A percentile compares a stretch with the other conserved stretches of the same genome.
Evolutionary conservation across 1,140 invertebrate species (phyloP).

Genomic region (Sminthurinus signatus): DNA sequence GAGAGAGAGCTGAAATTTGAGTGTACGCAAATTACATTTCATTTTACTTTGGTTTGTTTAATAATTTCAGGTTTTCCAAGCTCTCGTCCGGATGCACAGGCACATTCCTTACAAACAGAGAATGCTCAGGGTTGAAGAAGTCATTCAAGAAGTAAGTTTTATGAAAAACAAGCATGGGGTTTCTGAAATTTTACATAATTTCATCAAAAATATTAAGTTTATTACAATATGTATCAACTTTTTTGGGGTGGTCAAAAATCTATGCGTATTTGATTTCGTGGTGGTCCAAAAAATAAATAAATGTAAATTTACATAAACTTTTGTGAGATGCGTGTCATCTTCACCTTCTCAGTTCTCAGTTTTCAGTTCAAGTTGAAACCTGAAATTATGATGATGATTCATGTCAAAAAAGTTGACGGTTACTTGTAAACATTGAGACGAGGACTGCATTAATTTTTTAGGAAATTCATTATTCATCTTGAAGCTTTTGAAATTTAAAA

Average conservation of each 20-base stretch:
- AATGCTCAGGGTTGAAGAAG: constrained; percentile 77
- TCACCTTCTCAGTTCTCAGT: no score
- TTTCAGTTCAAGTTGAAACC: no score
- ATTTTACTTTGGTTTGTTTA: no score
- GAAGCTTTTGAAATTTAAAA: not conserved
- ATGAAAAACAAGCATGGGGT: constrained; percentile 38
- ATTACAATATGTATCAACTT: not conserved
- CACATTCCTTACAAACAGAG: constrained; percentile 66
- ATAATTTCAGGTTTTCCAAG: constrained; percentile 51
- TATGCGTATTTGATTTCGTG: not conserved
- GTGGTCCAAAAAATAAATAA: not conserved
- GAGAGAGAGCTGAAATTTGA: no score
- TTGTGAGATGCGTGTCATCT: no score
- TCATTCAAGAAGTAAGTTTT: constrained; percentile 76
- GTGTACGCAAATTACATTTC: no score
- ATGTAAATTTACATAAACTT: not conserved
- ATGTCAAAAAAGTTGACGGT: no score
- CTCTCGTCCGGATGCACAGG: constrained; percentile 84
- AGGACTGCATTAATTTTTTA: no score
- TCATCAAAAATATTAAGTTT: not conserved
- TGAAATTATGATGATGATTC: no score
- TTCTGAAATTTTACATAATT: not conserved
- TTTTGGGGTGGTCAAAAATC: not conserved
- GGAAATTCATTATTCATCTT: not conserved
- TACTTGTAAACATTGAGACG: no score